A percentile compares a stretch with the other conserved stretches of the same genome.
Evolutionary conservation across 1,140 invertebrate genomes (phyloP).

Genomic region (Grapholita molesta): DNA sequence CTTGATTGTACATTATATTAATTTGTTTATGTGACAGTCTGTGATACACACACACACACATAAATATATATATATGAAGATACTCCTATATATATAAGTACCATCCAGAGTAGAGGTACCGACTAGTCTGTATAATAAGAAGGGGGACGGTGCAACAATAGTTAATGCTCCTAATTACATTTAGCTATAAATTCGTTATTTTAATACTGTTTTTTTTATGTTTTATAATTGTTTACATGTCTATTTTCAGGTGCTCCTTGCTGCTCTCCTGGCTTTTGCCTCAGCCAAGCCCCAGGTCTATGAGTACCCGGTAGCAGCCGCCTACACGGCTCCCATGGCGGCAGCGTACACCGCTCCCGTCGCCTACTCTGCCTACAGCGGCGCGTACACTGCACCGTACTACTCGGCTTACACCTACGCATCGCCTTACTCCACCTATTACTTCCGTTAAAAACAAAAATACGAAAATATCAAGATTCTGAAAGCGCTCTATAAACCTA

Average conservation of each 20-base stretch:
- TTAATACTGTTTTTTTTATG: not conserved
- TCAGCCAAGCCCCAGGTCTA: constrained; percentile 73
- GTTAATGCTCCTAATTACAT: no score
- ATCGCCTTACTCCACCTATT: constrained; percentile 46
- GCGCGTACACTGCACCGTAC: constrained; percentile 44
- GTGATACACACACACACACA: no score
- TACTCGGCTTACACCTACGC: constrained; percentile 50
- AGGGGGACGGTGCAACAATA: no score
- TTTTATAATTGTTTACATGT: no score
- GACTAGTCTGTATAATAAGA: no score
- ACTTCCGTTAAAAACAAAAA: constrained; percentile 34
- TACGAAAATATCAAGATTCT: not conserved
- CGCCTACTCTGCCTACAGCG: constrained; percentile 56
- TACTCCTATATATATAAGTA: no score
- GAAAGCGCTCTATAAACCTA: not conserved
- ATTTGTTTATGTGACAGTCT: no score
- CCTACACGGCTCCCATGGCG: constrained; percentile 25
- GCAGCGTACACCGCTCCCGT: constrained; percentile 55
- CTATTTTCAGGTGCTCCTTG: constrained; percentile 75
- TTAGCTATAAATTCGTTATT: no score
- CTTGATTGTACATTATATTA: no score
- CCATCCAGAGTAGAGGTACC: no score
- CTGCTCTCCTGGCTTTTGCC: constrained; percentile 71
- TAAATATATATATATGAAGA: no score
- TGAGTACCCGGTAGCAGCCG: constrained; percentile 42